Base-by-base conservation (phyloP, 2,113 vertebrate genomes). In the Sylvia atricapilla region DNA sequence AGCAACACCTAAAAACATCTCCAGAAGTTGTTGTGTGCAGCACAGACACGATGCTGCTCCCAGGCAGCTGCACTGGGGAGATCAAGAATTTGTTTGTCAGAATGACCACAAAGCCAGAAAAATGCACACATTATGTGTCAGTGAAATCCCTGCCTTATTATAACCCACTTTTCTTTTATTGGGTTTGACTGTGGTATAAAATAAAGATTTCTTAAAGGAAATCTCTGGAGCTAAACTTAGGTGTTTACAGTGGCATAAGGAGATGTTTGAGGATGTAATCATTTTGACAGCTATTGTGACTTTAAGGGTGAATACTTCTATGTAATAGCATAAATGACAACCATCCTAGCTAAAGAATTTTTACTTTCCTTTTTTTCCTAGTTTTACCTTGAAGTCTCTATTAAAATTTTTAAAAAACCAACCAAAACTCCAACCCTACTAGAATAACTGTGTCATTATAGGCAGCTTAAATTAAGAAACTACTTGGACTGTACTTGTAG, bases 1-100 rank as follows among this genome's bases (percentile, higher is more conserved):
- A 96, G 90, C 83, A 96, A 30, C 0, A n/a, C 93, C 90, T 93
- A 15, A 90, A 93, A 96, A 27, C 72, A 75, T 94, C 83, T 95
- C 79, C 79, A 93, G 52, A 80, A 87, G 73, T 53, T 79, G 60
- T 58, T 92, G 73, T 17, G 0, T 37, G 15, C 28, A 69, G 67
- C 56, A 72, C 49, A 88, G 68, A 84, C 46, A 31, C 2, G 56
- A 55, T 59, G 78, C 81, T 89, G 67, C 77, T 93, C 35, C 46
- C 63, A 78, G 89, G 79, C 87, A 95, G 83, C 77, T 84, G 79
- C 58, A 9, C 11, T 28, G 13, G 35, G 69, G 55, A 69, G 46
- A 89, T 92, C 83, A 84, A 58, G 56, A 44, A 58, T 90, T 90
- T 66, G 18, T 92, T 81, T 87, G 49, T 79, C 64, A 92, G 73